Evolutionary conservation across 2,797 vertebrate genomes (phyloP).

Genomic region (Oreochromis mossambicus): DNA sequence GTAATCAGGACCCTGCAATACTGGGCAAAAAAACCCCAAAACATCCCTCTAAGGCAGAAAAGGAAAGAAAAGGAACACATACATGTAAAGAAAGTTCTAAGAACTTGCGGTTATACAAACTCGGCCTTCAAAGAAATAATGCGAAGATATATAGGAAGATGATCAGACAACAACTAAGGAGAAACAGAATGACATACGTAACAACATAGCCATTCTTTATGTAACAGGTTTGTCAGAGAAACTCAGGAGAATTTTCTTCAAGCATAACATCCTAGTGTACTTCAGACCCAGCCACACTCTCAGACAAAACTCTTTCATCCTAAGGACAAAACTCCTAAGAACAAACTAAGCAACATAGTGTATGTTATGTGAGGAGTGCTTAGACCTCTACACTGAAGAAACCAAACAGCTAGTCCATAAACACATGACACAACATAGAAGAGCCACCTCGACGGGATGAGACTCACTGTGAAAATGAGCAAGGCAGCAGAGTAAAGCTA

Average conservation of each 20-base stretch:
- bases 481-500: background rate
- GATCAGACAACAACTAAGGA: no score
- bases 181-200: no score
- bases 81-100: background rate
- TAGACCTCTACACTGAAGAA: background rate
- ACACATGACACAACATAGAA: background rate
- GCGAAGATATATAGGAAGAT: no score
- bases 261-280: no score
- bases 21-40: background rate
- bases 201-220: no score
- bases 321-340: background rate
- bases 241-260: no score
- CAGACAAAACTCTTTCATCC: background rate
- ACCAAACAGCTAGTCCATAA: fast-evolving
- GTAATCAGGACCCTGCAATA: fast-evolving
- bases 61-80: background rate
- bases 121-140: no score
- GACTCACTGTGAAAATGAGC: background rate
- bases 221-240: no score
- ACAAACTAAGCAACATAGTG: background rate
- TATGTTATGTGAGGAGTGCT: background rate
- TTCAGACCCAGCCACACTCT: no score
- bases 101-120: no score
- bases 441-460: background rate
- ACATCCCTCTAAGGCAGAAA: fast-evolving